Evolutionary conservation across 2,797 vertebrate species (phyloP).

Genomic region (Tenualosa ilisha): DNA sequence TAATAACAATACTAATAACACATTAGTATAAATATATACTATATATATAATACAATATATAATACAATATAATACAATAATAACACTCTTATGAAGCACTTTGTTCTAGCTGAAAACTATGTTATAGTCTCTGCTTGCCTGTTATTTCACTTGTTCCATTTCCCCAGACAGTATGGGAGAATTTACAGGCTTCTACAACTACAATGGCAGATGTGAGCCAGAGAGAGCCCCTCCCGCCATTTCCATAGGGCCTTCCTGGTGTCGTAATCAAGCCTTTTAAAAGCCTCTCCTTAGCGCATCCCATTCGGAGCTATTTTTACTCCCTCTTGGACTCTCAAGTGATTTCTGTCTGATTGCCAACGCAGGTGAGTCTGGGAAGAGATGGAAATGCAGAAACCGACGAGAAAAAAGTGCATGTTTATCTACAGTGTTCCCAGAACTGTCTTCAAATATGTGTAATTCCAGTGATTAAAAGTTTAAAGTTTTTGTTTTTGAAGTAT

Average conservation of each 20-base stretch:
- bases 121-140: constrained; percentile 52
- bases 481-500: not conserved
- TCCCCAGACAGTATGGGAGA: constrained; percentile 64
- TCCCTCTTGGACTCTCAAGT: constrained; percentile 70
- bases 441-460: not conserved
- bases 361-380: constrained; percentile 59
- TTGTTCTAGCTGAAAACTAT: constrained; percentile 46
- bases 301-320: constrained; percentile 78
- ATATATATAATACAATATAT: not conserved
- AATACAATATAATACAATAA: not conserved
- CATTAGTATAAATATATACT: not conserved
- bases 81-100: not conserved
- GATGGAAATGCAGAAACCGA: not conserved
- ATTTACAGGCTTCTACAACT: constrained; percentile 59
- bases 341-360: constrained; percentile 67
- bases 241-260: constrained; percentile 74
- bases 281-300: constrained; percentile 72
- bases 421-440: not conserved
- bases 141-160: constrained; percentile 56
- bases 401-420: not conserved
- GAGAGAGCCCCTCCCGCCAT: not conserved
- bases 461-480: not conserved
- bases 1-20: not conserved
- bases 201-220: constrained; percentile 73
- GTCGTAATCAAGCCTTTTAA: constrained; percentile 76